Evolutionary conservation across 2,797 vertebrate genomes (phyloP), one percentile per base, ranked within the genome.

Genomic region (Gallinago nigripennis): DNA sequence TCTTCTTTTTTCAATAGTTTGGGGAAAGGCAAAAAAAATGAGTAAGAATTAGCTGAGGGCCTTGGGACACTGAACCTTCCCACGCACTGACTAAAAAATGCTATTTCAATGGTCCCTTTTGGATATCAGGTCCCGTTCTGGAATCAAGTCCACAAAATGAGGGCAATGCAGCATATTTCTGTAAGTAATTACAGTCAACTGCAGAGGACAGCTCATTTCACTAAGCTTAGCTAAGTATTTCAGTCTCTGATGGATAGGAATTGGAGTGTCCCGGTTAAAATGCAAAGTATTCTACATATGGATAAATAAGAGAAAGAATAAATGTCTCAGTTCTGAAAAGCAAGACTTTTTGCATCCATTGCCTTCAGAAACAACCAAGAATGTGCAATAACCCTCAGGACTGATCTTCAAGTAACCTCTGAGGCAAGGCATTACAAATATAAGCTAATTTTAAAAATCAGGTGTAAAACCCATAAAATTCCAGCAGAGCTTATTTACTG

Each of bases 371-470:
- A 79, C 23, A 80, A 64, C 31, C n/a, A 27, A 88, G 51, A 95
- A 88, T 80, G 37, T 77, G 70, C 46, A 72, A 45, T 50, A 71
- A 51, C 5, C 6, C 39, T 72, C 48, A 79, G 60, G 56, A 86
- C 17, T 50, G 60, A 84, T 86, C 79, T 87, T 92, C 73, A 76
- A 73, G 41, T 46, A 88, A 84, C 66, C 66, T 90, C 75, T 64
- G 39, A 82, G 37, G 70, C 28, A 92, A 83, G 90, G 31, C 37
- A 77, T 77, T 96, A 70, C 48, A 94, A 91, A 81, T 27, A 77
- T 71, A 73, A 88, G 58, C 63, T 91, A 79, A 90, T 86, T 88
- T 85, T 27, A 72, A 90, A 93, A 94, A 92, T 64, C n/a, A 73
- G n/a, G 39, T 84, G 35, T 80, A 94, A 84, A 76, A 1, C 1